phyloP scores from a whole-genome alignment of 2,888 invertebrate genomes.

The Dasysyrphus albostriatus region DNA sequence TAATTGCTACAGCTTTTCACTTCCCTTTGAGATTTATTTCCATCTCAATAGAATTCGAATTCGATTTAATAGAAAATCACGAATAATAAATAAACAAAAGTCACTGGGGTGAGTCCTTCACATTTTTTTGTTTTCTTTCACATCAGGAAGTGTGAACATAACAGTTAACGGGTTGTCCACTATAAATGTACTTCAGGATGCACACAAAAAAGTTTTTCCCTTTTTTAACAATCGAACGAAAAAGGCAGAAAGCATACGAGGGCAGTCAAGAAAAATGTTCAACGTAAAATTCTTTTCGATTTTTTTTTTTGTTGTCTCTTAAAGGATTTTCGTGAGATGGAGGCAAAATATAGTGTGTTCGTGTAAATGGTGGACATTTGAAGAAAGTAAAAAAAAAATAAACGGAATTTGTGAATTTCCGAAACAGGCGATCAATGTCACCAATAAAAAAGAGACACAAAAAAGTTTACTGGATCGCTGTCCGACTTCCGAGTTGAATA shows the following conservation, averaged over 20 bases:
- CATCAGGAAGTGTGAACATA: conserved; percentile 71
- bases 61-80: conserved; percentile 73
- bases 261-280: conserved; percentile 69
- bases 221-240: not conserved
- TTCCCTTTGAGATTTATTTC: conserved; percentile 64
- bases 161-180: conserved; percentile 68
- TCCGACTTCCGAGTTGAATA: conserved; percentile 62
- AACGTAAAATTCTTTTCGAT: conserved; percentile 51
- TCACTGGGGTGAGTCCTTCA: conserved; percentile 13
- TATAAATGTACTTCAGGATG: conserved; percentile 6
- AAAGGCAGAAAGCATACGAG: conserved; percentile 55
- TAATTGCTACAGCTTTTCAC: conserved; percentile 68
- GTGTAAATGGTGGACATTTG: conserved; percentile 53
- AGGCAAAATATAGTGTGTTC: conserved; percentile 14
- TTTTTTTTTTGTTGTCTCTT: conserved; percentile 10
- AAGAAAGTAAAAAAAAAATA: not conserved
- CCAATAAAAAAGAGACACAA: conserved; percentile 37
- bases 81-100: conserved; percentile 71
- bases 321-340: not conserved
- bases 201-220: conserved; percentile 16
- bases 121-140: not conserved
- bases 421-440: conserved; percentile 73
- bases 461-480: conserved; percentile 17
- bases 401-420: conserved; percentile 67
- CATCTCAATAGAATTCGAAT: conserved; percentile 72